Base-by-base conservation (phyloP, 2,888 invertebrate species). In the Thumatha senex region DNA sequence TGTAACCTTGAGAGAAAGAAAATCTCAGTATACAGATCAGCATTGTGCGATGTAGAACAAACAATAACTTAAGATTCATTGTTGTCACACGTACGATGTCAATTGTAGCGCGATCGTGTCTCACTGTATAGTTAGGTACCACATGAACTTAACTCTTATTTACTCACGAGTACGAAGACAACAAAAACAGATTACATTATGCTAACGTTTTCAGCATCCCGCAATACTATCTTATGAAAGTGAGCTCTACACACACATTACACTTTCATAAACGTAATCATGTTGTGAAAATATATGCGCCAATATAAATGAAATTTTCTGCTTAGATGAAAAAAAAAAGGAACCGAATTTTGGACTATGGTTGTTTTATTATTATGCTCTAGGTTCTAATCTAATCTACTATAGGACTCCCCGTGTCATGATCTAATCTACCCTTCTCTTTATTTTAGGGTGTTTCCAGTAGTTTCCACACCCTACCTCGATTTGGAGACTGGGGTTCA, bases 51-150 rank as follows among this genome's bases (percentile, higher is more conserved):
- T 69, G 63, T 62, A 60, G 65, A 61, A 74, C 78, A 78, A 82
- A 87, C 82, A 88, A 84, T 84, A 78, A 76, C 63, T 70, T 60
- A 57, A 67, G 60, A 53, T 70, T 72, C 74, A 76, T 85, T 83
- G 83, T 85, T 68, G 63, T 46, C 71, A 67, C 80, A 78, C 78
- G 80, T 76, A 76, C 67, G 72, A 74, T 76, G 76, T 66, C 76
- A 78, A 83, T 78, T 72, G 74, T 56, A 24, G 2, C 61, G 62
- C 70, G 66, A 80, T 82, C 76, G 78, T 80, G 80, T 78, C 74
- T 76, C 61, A 67, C 53, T 24, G 18, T 24, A 5, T 24, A 54
- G 43, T 46, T 46, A 54, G 61, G 56, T 54, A 58, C 58, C 56
- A 55, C 56, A 60, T 51, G 51, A 54, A 56, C 48, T 46, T 52